Conservation (phyloP, 2,888 invertebrate genomes). For the Caenorhabditis drosophilae region DNA sequence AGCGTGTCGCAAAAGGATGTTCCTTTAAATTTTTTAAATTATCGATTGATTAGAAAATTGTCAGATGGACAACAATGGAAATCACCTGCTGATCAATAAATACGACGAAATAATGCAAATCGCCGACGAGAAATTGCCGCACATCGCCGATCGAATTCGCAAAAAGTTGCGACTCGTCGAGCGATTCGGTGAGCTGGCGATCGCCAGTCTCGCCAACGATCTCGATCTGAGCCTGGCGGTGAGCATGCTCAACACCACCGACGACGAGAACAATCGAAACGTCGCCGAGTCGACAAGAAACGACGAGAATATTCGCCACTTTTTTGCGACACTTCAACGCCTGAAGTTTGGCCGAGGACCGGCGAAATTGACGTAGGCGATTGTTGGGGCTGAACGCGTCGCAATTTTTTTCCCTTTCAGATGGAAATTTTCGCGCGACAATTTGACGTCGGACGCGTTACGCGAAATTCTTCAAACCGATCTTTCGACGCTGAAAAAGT, state of each 20-base stretch:
- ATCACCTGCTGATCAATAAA: constrained; percentile 49
- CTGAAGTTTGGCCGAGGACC: constrained; percentile 97
- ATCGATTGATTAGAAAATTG: too few species aligned
- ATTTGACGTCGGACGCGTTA: constrained; percentile 92
- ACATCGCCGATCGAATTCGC: constrained; percentile 43
- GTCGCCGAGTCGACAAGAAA: too few species aligned
- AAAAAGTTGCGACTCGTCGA: constrained; percentile 50
- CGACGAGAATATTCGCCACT: constrained; percentile 81
- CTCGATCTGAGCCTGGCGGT: constrained; percentile 89
- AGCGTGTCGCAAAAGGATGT: background rate
- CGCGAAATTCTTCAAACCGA: constrained; percentile 93
- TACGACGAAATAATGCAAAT: constrained; percentile 58
- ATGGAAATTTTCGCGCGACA: constrained; percentile 81
- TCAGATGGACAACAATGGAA: constrained; percentile 53
- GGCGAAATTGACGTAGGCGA: constrained; percentile 84
- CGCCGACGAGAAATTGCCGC: constrained; percentile 45
- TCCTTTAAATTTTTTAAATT: background rate
- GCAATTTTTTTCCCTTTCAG: background rate
- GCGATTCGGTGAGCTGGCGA: constrained; percentile 75
- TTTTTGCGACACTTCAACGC: constrained; percentile 90
- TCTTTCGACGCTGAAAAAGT: constrained; percentile 92
- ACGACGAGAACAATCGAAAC: constrained; percentile 11
- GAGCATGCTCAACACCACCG: constrained; percentile 43
- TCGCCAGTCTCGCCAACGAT: constrained; percentile 87
- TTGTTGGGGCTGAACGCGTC: constrained; percentile 55